Evolutionary conservation across 2,113 vertebrate species (phyloP).

Genomic region (Camarhynchus parvulus): DNA sequence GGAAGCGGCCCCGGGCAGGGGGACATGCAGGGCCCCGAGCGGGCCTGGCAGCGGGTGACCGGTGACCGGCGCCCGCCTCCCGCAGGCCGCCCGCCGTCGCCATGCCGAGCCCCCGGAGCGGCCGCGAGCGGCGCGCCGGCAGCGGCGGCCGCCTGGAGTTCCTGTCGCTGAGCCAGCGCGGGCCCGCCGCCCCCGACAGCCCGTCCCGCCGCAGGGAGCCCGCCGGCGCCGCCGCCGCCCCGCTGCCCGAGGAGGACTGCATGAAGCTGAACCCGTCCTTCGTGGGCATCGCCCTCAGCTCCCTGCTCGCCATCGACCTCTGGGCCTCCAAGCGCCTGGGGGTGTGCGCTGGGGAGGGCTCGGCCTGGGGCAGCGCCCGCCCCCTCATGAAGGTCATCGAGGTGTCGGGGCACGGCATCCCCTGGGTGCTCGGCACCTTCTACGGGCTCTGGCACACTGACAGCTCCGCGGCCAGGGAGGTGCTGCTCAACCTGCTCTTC

Average conservation of each 20-base stretch:
- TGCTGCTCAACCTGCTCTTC: constrained; percentile 92
- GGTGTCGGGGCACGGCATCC: constrained; percentile 93
- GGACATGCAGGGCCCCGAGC: background rate
- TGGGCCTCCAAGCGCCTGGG: constrained; percentile 94
- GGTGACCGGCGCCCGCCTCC: background rate
- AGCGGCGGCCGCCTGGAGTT: constrained; percentile 84
- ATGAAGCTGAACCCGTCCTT: constrained; percentile 93
- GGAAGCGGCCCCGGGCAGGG: background rate
- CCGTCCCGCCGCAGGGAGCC: constrained; percentile 84
- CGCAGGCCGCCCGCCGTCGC: background rate
- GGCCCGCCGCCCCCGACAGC: constrained; percentile 81
- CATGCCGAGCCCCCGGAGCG: constrained; percentile 75
- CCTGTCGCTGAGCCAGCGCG: constrained; percentile 78
- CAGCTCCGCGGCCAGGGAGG: constrained; percentile 89
- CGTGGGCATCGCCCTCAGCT: constrained; percentile 89
- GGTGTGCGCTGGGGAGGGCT: constrained; percentile 90
- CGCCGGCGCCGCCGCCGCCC: constrained; percentile 43
- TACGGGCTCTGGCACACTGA: constrained; percentile 90
- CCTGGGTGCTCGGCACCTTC: constrained; percentile 87
- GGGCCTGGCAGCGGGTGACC: background rate
- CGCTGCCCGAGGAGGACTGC: constrained; percentile 87
- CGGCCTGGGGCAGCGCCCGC: constrained; percentile 89
- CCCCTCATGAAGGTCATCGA: constrained; percentile 95
- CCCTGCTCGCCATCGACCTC: constrained; percentile 92
- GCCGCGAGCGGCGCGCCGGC: constrained; percentile 61